phyloP scores from a whole-genome alignment of 2,888 invertebrate species.

The Drosophila merina region DNA sequence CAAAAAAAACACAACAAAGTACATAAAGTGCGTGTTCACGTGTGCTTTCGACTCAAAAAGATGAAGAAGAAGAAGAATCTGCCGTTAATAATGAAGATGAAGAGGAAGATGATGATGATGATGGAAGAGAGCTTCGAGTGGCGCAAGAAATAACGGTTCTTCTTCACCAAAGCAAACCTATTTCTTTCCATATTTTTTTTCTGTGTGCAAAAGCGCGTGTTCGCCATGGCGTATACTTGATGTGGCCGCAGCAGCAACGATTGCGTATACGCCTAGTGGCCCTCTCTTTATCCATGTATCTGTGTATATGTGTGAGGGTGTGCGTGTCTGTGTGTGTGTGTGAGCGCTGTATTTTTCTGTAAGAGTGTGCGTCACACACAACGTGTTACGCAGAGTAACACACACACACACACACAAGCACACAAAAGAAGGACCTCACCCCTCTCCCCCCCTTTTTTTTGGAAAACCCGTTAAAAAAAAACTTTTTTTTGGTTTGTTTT shows the following conservation, averaged over 20 bases:
- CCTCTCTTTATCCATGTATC: constrained; percentile 2
- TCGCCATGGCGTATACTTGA: constrained; percentile 71
- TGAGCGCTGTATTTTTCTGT: constrained; percentile 6
- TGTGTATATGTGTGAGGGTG: not conserved
- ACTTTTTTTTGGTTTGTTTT: constrained; percentile 64
- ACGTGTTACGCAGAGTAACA: constrained; percentile 59
- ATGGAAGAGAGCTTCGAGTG: not conserved
- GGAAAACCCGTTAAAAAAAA: constrained; percentile 48
- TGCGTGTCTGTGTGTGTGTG: constrained; percentile 16
- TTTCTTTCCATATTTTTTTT: constrained; percentile 17
- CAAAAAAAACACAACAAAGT: constrained; percentile 13
- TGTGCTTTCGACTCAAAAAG: constrained; percentile 6
- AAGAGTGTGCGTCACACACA: constrained; percentile 50
- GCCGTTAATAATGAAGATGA: not conserved
- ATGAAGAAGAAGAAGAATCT: not conserved
- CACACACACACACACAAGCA: not conserved
- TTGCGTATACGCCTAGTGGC: constrained; percentile 74
- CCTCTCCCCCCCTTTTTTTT: not conserved
- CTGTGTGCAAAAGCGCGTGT: constrained; percentile 61
- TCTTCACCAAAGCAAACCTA: too few species aligned
- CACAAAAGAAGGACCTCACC: not conserved
- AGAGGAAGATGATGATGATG: not conserved
- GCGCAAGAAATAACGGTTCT: too few species aligned
- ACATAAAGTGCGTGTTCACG: constrained; percentile 2
- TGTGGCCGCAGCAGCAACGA: constrained; percentile 53